Percentiles rank a stretch among this genome's conserved stretches.
Conservation (phyloP, 2,888 invertebrate species). For the Torymus tubicola region DNA sequence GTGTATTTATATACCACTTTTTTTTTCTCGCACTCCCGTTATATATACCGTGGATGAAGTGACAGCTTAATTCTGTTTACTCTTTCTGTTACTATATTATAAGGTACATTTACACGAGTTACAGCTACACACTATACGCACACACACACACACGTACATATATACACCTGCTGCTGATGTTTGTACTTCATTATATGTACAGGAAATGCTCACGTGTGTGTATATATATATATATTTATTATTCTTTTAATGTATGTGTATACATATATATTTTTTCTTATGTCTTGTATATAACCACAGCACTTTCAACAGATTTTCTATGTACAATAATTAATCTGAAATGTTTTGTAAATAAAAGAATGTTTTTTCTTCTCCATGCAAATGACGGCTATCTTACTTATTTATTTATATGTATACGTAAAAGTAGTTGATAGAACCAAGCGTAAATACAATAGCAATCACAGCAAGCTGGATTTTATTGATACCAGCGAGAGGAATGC, state of each 20-base stretch:
- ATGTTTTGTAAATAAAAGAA: constrained; percentile 53
- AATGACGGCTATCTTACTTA: constrained; percentile 37
- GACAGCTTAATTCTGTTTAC: constrained; percentile 42
- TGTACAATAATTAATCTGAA: constrained; percentile 38
- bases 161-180: background rate
- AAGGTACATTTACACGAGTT: background rate
- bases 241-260: background rate
- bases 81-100: constrained; percentile 8
- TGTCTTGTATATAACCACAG: constrained; percentile 10
- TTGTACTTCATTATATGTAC: constrained; percentile 25
- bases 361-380: constrained; percentile 1
- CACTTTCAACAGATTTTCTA: constrained; percentile 11
- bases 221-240: constrained; percentile 22
- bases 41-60: constrained; percentile 5
- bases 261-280: background rate
- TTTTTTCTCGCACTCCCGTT: constrained; percentile 15
- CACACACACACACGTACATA: background rate
- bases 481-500: background rate
- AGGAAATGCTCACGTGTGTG: constrained; percentile 7
- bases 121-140: too few species aligned
- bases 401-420: constrained; percentile 38
- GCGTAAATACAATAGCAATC: background rate
- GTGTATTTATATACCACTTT: constrained; percentile 28
- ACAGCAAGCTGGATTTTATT: background rate
- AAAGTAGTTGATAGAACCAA: constrained; percentile 29